A percentile compares a stretch with the other conserved stretches of the same genome.
These are phyloP conservation scores for Polyodon spathula DNA, from an alignment of 2,113 vertebrate species.

Conservation along the genomic window DNA sequence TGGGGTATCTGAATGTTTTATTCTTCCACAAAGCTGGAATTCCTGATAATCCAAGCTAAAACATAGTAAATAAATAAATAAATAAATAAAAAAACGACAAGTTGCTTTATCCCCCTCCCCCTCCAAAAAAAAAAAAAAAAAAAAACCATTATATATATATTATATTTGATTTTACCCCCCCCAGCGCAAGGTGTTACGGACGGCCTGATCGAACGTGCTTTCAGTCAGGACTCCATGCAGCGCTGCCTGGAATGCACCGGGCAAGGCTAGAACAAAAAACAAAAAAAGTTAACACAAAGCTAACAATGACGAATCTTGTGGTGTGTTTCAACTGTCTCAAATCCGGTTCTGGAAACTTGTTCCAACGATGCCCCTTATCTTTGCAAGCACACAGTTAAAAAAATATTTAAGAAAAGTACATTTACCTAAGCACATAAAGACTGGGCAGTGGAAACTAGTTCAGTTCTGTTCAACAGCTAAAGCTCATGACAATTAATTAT, in stretches of 20 bases:
- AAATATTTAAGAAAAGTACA: too few species aligned
- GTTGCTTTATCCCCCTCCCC: neutral
- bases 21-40: constrained; percentile 51
- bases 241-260: constrained; percentile 58
- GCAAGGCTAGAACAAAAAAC: constrained; percentile 44
- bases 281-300: neutral
- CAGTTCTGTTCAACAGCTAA: constrained; percentile 19
- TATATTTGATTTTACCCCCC: constrained; percentile 22
- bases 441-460: constrained; percentile 32
- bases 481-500: neutral
- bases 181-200: constrained; percentile 52
- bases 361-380: too few species aligned
- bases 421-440: neutral
- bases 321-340: too few species aligned
- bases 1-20: constrained; percentile 42
- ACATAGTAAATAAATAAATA: constrained; percentile 15
- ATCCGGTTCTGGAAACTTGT: too few species aligned
- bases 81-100: neutral
- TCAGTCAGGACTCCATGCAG: constrained; percentile 57
- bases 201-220: constrained; percentile 37
- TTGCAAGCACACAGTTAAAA: too few species aligned
- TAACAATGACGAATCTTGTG: too few species aligned
- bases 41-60: constrained; percentile 43
- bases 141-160: neutral
- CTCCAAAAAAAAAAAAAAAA: constrained; percentile 3